These are phyloP conservation scores for Bergia sp. DNA, from an alignment of 92 coral and sea anemone genomes.

Conservation along the genomic window DNA sequence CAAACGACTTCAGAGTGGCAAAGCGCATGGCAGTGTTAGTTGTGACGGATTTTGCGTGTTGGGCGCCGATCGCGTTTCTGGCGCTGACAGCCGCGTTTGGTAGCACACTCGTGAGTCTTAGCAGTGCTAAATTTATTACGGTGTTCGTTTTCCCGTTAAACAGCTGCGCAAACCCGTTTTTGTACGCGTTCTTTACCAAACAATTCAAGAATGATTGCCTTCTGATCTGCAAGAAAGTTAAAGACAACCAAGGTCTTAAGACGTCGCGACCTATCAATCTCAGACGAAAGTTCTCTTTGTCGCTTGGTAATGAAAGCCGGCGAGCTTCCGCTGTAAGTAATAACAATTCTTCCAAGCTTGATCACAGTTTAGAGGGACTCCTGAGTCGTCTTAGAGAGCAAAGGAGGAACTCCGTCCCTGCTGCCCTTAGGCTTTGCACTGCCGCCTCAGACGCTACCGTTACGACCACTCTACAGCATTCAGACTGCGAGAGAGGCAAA, in stretches of 20 bases:
- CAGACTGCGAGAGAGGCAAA: slow-evolving; percentile 15
- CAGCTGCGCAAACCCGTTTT: slow-evolving; percentile 94
- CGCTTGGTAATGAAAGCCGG: slow-evolving; percentile 12
- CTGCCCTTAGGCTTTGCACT: slow-evolving; percentile 42
- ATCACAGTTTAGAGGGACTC: slow-evolving; percentile 33
- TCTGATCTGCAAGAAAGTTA: slow-evolving; percentile 76
- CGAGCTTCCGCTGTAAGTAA: slow-evolving; percentile 18
- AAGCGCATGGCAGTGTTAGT: slow-evolving; percentile 92
- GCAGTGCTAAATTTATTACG: slow-evolving; percentile 85
- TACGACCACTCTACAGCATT: slow-evolving; percentile 14
- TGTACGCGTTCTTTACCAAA: slow-evolving; percentile 90
- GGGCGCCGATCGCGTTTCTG: slow-evolving; percentile 94
- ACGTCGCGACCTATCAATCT: slow-evolving; percentile 7
- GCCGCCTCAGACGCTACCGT: slow-evolving; percentile 3
- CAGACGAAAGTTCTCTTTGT: slow-evolving; percentile 32
- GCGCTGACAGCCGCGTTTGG: slow-evolving; percentile 92
- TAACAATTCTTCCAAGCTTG: slow-evolving; percentile 9
- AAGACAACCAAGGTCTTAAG: slow-evolving; percentile 53
- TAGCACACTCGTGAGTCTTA: slow-evolving; percentile 80
- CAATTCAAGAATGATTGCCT: slow-evolving; percentile 93
- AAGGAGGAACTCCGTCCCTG: slow-evolving; percentile 61
- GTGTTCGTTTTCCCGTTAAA: slow-evolving; percentile 92
- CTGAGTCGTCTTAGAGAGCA: slow-evolving; percentile 22
- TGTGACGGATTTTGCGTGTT: slow-evolving; percentile 91
- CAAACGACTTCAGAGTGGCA: slow-evolving; percentile 92